Conservation (phyloP, 1,140 invertebrate genomes). For the Pseudomyrmex gracilis region DNA sequence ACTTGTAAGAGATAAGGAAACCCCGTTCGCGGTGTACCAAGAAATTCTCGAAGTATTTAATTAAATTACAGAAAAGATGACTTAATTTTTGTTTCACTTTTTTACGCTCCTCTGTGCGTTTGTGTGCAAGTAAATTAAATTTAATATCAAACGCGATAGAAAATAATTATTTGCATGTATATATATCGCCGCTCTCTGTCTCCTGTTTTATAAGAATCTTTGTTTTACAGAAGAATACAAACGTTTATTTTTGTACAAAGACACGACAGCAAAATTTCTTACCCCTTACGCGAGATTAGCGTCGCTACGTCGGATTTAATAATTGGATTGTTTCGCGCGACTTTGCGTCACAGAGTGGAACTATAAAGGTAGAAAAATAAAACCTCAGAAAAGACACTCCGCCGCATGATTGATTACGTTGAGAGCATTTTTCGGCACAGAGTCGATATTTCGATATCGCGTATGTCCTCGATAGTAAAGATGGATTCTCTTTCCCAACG, state of each 20-base stretch:
- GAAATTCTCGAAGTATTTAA: not conserved
- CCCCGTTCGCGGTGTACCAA: not conserved
- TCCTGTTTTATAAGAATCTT: not conserved
- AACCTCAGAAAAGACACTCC: conserved; percentile 9
- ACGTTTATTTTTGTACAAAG: not conserved
- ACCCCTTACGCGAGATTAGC: not conserved
- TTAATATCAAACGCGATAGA: not conserved
- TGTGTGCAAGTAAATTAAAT: not conserved
- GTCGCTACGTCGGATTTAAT: not conserved
- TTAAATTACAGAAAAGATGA: not conserved
- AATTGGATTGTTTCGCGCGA: conserved; percentile 5
- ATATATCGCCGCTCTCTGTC: no score
- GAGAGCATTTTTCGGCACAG: conserved; percentile 20
- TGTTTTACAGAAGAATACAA: not conserved
- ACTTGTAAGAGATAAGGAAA: no score
- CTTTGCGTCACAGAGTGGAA: not conserved
- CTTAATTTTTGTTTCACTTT: not conserved
- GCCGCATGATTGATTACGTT: conserved; percentile 35
- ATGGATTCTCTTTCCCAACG: not conserved
- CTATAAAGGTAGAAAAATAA: not conserved
- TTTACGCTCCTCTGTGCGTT: no score
- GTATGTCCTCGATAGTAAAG: conserved; percentile 26
- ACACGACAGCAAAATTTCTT: not conserved
- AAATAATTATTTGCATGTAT: no score
- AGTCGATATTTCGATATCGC: conserved; percentile 26